Conservation (phyloP, 2,797 vertebrate species). For the Manis pentadactyla region DNA sequence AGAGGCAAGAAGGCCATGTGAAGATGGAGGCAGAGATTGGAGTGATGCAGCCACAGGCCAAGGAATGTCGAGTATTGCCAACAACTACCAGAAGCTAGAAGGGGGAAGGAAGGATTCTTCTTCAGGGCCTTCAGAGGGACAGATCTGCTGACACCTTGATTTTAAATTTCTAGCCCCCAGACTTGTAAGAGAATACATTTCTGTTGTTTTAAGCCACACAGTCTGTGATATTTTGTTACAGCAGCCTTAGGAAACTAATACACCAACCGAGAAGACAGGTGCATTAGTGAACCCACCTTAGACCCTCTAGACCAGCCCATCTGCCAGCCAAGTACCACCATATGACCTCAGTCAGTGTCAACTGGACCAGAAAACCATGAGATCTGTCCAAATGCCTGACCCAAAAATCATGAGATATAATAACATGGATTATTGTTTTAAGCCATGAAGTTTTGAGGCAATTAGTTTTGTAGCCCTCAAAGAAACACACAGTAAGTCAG, state of each 20-base stretch:
- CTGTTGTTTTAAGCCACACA: background rate
- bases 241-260: background rate
- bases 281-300: background rate
- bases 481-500: background rate
- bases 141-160: background rate
- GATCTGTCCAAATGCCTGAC: conserved; percentile 6
- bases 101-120: background rate
- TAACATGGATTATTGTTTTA: background rate
- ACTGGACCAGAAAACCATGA: background rate
- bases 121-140: background rate
- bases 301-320: background rate
- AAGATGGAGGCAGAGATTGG: background rate
- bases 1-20: background rate
- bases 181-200: background rate
- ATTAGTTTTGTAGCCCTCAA: background rate
- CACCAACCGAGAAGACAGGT: background rate
- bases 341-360: background rate
- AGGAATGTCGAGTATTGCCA: background rate
- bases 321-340: background rate
- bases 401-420: background rate
- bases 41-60: background rate
- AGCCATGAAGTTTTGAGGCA: background rate
- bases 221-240: background rate
- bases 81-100: background rate
- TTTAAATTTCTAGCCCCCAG: background rate